Evolutionary conservation across 64 coral and sea anemone species (phyloP), one percentile per base, ranked within the genome.

Genomic region (Dendronephthya gigantea): DNA sequence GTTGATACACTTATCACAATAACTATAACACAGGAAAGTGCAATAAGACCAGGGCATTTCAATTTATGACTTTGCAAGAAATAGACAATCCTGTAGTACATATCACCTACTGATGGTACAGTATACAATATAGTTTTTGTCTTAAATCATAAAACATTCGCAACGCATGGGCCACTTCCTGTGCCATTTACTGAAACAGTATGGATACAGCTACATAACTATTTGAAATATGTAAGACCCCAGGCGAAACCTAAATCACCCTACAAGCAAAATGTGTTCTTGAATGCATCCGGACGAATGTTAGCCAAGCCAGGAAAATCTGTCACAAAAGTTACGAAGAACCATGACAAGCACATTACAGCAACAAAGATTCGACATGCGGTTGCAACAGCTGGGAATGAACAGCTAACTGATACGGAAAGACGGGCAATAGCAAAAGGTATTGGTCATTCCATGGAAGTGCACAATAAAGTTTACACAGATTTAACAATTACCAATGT

Each of bases 1-100:
- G 83, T 84, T 23, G 83, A 84, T 43, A 84, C 49, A 43, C n/a
- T 84, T 23, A 84, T 84, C n/a, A 84, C 36, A n/a, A 22, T 84
- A 30, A 84, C 48, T 84, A 84, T 49, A 23, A 84, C 83, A 49
- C 83, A 84, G 50, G 83, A 84, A 43, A 84, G 83, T 84, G 83
- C 83, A 47, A 43, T 84, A 23, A 84, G 83, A 43, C 83, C 83
- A 84, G 83, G 39, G 83, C 83, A 47, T 84, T 84, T 47, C 83
- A 84, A 84, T 84, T 84, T 84, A 84, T 84, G 83, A 84, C 83
- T n/a, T n/a, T 84, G 39, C 40, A 84, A 84, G 83, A 84, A 43
- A 43, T 84, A 45, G 48, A 84, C 39, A 84, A 84, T 31, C 83
- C 39, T 47, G 83, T 84, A 47, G 11, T 11, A 45, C 41, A 45